A percentile compares a stretch with the other conserved stretches of the same genome.
Conservation (phyloP, 2,113 vertebrate species). For the Hippoglossus stenolepis region DNA sequence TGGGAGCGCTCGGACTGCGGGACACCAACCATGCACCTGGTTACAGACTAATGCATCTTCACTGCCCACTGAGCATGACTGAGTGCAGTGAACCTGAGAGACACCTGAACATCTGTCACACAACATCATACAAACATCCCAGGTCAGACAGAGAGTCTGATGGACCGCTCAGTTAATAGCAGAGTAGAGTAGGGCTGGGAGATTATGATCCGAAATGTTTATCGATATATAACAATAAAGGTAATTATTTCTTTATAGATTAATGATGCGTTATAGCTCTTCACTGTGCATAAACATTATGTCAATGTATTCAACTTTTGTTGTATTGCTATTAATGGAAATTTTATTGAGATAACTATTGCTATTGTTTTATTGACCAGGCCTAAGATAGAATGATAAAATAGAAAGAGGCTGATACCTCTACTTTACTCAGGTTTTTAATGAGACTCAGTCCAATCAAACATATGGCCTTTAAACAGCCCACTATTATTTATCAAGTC, state of each 20-base stretch:
- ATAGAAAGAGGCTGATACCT: background rate
- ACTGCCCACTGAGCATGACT: slow-evolving; percentile 14
- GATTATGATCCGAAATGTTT: too few relatives aligned
- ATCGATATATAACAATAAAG: too few relatives aligned
- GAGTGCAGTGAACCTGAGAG: slow-evolving; percentile 14
- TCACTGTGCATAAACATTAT: too few relatives aligned
- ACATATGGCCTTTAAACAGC: slow-evolving; percentile 8
- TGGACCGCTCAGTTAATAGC: background rate
- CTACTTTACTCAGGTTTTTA: slow-evolving; percentile 1
- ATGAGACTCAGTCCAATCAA: slow-evolving; percentile 12
- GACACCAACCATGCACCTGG: slow-evolving; percentile 31
- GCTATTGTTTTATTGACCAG: background rate
- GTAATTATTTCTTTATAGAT: too few relatives aligned
- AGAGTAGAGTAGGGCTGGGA: too few relatives aligned
- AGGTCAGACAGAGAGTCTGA: background rate
- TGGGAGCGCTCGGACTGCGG: slow-evolving; percentile 8
- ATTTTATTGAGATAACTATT: too few relatives aligned
- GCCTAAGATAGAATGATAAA: background rate
- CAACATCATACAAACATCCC: background rate
- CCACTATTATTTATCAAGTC: background rate
- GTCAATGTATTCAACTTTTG: too few relatives aligned
- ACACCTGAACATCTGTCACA: slow-evolving; percentile 25
- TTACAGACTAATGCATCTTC: slow-evolving; percentile 35
- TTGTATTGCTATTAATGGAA: too few relatives aligned
- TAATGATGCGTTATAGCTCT: too few relatives aligned